These are phyloP conservation scores for Tricholaema leucomelas DNA, from an alignment of 2,113 vertebrate species.

Conservation along the genomic window DNA sequence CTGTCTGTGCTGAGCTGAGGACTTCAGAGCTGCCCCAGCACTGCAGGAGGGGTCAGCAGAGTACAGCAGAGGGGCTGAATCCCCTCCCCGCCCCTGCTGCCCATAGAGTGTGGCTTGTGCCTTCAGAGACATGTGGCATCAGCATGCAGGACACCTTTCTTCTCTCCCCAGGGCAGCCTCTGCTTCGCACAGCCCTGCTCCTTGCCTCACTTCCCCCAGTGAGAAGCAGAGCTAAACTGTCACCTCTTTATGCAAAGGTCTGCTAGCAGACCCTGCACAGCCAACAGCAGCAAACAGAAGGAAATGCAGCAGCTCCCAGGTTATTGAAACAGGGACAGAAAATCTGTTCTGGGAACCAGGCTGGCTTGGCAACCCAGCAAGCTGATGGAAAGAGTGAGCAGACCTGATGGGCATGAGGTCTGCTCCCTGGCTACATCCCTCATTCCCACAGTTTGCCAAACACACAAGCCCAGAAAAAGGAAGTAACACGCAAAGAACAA, in stretches of 20 bases:
- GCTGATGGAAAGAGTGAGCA: background rate
- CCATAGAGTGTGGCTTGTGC: background rate
- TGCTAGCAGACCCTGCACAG: background rate
- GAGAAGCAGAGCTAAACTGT: background rate
- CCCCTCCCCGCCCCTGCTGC: too few relatives aligned
- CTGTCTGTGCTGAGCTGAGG: too few relatives aligned
- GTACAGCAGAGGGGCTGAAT: too few relatives aligned
- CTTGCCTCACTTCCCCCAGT: background rate
- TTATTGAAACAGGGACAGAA: background rate
- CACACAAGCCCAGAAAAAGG: background rate
- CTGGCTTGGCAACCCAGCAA: background rate
- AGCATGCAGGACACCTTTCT: background rate
- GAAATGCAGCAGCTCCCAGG: background rate
- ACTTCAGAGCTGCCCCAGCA: too few relatives aligned
- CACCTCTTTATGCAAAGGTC: background rate
- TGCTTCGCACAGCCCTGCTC: background rate
- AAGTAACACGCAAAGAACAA: background rate
- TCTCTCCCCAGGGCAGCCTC: background rate
- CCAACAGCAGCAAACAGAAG: background rate
- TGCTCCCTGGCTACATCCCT: rapidly evolving
- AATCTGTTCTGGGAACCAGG: background rate
- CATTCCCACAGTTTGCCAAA: background rate
- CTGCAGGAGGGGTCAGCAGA: too few relatives aligned
- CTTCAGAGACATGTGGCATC: background rate
- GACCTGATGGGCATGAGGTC: background rate